A percentile compares a stretch with the other conserved stretches of the same genome.
Conservation (phyloP, 1,140 invertebrate species). For the Cephus cinctus region DNA sequence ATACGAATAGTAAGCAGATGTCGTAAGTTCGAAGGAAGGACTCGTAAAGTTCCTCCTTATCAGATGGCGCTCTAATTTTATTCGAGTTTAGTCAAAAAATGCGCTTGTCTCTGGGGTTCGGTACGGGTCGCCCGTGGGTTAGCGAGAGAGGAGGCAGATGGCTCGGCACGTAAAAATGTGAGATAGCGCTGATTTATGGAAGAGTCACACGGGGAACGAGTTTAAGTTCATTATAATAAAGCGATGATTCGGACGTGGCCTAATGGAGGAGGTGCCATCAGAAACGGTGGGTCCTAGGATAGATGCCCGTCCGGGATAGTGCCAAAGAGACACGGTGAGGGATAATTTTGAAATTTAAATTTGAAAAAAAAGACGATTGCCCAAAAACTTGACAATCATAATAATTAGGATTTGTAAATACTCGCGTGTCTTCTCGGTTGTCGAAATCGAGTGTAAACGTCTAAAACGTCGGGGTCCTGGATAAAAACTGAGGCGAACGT, state of each 20-base stretch:
- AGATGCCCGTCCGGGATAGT: no score
- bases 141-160: slow-evolving; percentile 25
- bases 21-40: no score
- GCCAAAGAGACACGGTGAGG: no score
- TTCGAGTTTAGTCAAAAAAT: slow-evolving; percentile 32
- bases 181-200: slow-evolving; percentile 49
- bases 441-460: slow-evolving; percentile 14
- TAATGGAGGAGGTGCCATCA: no score
- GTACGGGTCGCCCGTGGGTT: background rate
- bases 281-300: no score
- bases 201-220: slow-evolving; percentile 33
- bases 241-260: slow-evolving; percentile 2
- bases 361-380: slow-evolving; percentile 7
- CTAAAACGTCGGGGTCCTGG: slow-evolving; percentile 19
- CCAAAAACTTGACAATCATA: background rate
- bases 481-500: slow-evolving; percentile 32
- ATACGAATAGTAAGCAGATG: no score
- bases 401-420: no score
- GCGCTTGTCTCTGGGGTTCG: slow-evolving; percentile 5
- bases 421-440: slow-evolving; percentile 1
- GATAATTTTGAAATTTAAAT: slow-evolving; percentile 15
- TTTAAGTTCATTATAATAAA: slow-evolving; percentile 28
- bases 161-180: slow-evolving; percentile 24
- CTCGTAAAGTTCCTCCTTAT: slow-evolving; percentile 31
- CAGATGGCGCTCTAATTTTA: slow-evolving; percentile 46